Evolutionary conservation across 30 jellyfish, hydroid and myxozoan species (phyloP), one percentile per base, ranked within the genome.

Genomic region (Aurelia aurita): DNA sequence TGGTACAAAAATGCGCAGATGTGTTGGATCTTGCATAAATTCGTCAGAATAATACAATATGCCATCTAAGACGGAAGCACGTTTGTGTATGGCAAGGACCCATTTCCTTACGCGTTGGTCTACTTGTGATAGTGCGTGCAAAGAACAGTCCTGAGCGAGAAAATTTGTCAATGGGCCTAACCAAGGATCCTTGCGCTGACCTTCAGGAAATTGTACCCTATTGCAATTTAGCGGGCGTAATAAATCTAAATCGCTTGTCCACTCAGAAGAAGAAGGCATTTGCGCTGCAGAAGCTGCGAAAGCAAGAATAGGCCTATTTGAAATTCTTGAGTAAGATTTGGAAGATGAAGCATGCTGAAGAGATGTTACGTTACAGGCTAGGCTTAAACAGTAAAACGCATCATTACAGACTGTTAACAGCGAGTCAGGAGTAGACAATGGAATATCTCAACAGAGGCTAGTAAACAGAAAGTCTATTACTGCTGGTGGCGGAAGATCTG

Each of bases 11-110:
- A 73, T 73, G 26, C 85, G 43, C 27, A 73, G 3, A 57, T 75
- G 77, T 11, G 16, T n/a, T 18, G 87, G 60, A 21, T 75, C 58
- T 26, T 47, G 13, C 87, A 73, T 73, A 39, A 73, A 73, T 73
- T 73, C 75, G 28, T 73, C 72, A 10, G 70, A 45, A 51, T 73
- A 54, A 22, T 19, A 73, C 5, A 45, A n/a, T 13, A 73, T 22
- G 32, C 85, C 85, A 73, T 73, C 85, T 45, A 72, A 5, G n/a
- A 72, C 13, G 44, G n/a, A 9, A 31, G 85, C 74, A 26, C 47
- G 85, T 53, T 72, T 72, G 74, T 31, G 39, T 3, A 31, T 31
- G 39, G 39, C 39, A 4, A 31, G 39, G 4, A 31, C 39, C 39
- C 39, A 31, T 31, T 31, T 31, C 39, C 39, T 31, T 31, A 31